A percentile compares a stretch with the other conserved stretches of the same genome.
phyloP scores from a whole-genome alignment of 30 jellyfish, hydroid and myxozoan genomes.

The Chrysaora quinquecirrha region DNA sequence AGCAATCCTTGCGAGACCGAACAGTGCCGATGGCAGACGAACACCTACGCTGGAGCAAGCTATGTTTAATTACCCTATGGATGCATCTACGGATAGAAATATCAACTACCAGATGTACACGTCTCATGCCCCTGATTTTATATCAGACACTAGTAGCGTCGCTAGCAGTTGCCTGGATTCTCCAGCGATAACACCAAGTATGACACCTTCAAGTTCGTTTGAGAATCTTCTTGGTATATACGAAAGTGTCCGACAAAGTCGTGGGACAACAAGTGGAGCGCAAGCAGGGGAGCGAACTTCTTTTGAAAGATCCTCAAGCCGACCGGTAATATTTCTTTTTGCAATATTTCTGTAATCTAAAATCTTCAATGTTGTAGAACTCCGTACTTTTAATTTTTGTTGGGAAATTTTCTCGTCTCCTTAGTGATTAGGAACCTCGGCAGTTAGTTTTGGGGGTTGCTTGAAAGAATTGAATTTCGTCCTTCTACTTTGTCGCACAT shows the following conservation, averaged over 20 bases:
- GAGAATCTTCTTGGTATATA: constrained; percentile 44
- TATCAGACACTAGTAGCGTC: constrained; percentile 69
- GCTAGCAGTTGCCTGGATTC: constrained; percentile 63
- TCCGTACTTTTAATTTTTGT: too few relatives aligned
- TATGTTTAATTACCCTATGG: background rate
- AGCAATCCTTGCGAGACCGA: background rate
- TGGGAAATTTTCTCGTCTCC: too few relatives aligned
- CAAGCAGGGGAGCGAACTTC: constrained; percentile 16
- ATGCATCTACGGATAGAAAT: background rate
- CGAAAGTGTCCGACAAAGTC: constrained; percentile 1
- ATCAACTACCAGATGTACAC: background rate
- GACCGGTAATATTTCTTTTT: too few relatives aligned
- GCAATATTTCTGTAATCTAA: too few relatives aligned
- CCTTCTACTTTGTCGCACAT: too few relatives aligned
- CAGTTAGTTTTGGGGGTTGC: too few relatives aligned
- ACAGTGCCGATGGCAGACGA: background rate
- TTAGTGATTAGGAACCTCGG: too few relatives aligned
- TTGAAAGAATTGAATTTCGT: too few relatives aligned
- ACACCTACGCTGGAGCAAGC: constrained; percentile 2
- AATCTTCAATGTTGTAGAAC: too few relatives aligned
- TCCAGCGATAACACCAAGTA: constrained; percentile 69
- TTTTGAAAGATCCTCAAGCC: constrained; percentile 16
- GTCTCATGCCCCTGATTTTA: constrained; percentile 41
- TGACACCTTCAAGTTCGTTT: constrained; percentile 75
- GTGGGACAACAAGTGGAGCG: background rate